Percentiles rank a stretch among this genome's conserved stretches.
phyloP scores from a whole-genome alignment of 2,113 vertebrate species.

The Nothoprocta pentlandii region DNA sequence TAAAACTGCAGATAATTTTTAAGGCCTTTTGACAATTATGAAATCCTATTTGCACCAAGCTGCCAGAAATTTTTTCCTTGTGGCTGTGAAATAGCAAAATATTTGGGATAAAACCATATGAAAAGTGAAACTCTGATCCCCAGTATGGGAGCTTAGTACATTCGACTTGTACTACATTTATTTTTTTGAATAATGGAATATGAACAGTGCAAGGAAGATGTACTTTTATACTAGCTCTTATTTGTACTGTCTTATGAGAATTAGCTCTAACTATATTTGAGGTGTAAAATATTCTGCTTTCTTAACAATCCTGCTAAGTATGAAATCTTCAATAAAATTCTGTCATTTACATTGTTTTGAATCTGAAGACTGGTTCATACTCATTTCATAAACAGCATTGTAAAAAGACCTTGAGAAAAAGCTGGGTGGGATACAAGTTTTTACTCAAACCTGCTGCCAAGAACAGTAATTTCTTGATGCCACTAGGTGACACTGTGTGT shows the following conservation, averaged over 20 bases:
- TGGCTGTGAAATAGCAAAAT: conserved; percentile 59
- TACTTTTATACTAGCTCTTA: conserved; percentile 65
- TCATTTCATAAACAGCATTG: neutral
- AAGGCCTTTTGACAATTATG: conserved; percentile 49
- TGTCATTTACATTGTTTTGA: conserved; percentile 9
- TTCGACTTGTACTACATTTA: conserved; percentile 67
- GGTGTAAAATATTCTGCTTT: conserved; percentile 83
- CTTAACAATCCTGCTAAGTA: conserved; percentile 75
- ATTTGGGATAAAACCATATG: conserved; percentile 43
- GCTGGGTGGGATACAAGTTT: accelerated
- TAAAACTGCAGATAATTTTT: conserved; percentile 36
- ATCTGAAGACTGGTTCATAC: neutral
- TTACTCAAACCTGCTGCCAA: neutral
- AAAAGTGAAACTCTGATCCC: conserved; percentile 46
- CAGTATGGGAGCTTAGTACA: conserved; percentile 42
- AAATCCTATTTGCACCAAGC: conserved; percentile 40
- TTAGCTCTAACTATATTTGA: conserved; percentile 76
- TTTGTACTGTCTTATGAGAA: conserved; percentile 74
- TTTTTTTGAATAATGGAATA: conserved; percentile 68
- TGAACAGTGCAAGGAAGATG: conserved; percentile 16
- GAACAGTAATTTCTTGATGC: neutral
- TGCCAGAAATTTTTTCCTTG: conserved; percentile 39
- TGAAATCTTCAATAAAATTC: conserved; percentile 81
- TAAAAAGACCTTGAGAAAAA: neutral
- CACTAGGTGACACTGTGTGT: conserved; percentile 62